A percentile compares a stretch with the other conserved stretches of the same genome.
Evolutionary conservation across 2,888 invertebrate genomes (phyloP).

Genomic region (Halictus ligatus): DNA sequence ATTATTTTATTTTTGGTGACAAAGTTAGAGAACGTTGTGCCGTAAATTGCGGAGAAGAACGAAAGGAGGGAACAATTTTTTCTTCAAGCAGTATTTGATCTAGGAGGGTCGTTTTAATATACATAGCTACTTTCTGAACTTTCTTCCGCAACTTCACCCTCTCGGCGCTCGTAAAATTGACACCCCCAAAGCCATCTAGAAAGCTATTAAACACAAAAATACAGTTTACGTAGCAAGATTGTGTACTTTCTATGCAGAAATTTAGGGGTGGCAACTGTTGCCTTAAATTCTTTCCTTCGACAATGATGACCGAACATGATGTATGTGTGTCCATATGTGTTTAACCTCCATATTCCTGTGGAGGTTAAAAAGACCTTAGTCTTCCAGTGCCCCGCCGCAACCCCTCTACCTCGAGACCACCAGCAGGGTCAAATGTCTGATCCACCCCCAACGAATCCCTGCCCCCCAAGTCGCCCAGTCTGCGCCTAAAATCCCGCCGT

Average conservation of each 20-base stretch:
- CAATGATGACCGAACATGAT: no score
- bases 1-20: not conserved
- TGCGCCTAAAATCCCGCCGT: slow-evolving; percentile 8
- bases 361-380: not conserved
- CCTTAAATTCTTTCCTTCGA: not conserved
- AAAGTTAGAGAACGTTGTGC: not conserved
- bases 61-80: not conserved
- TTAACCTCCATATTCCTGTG: not conserved
- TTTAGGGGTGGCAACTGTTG: not conserved
- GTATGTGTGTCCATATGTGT: no score
- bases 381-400: not conserved
- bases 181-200: not conserved
- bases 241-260: not conserved
- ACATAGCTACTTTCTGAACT: not conserved
- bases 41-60: not conserved
- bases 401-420: not conserved
- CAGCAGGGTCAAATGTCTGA: not conserved
- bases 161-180: not conserved
- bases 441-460: not conserved
- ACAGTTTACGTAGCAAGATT: not conserved
- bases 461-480: not conserved
- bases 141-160: not conserved
- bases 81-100: not conserved
- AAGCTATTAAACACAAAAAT: not conserved
- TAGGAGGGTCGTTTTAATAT: slow-evolving; percentile 5